Conservation (phyloP, 1,140 invertebrate genomes). For the Muscidifurax raptorellus region DNA sequence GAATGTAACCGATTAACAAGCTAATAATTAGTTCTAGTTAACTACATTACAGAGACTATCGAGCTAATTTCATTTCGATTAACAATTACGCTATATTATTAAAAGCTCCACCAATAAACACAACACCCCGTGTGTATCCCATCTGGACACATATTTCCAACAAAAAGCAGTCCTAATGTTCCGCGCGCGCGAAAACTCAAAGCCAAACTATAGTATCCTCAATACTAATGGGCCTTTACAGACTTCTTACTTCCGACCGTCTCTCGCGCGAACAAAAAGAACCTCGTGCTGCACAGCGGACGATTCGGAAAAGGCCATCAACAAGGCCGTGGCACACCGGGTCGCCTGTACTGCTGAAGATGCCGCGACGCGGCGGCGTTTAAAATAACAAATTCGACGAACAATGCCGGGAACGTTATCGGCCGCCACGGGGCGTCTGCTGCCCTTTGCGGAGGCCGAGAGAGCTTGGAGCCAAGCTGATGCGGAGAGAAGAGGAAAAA, state of each 20-base stretch:
- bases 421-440: conserved; percentile 60
- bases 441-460: conserved; percentile 25
- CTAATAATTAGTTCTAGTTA: too few relatives aligned
- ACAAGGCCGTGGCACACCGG: not conserved
- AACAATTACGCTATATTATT: too few relatives aligned
- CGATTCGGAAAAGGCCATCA: not conserved
- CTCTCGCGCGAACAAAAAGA: not conserved
- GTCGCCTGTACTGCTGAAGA: not conserved
- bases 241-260: not conserved
- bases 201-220: not conserved
- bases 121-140: too few relatives aligned
- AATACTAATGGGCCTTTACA: not conserved
- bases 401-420: conserved; percentile 69
- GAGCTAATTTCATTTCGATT: too few relatives aligned
- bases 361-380: conserved; percentile 52
- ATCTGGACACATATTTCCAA: too few relatives aligned
- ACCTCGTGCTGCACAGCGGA: not conserved
- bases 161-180: not conserved
- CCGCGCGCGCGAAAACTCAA: not conserved
- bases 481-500: not conserved
- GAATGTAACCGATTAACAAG: too few relatives aligned
- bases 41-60: too few relatives aligned
- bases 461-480: not conserved
- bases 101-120: too few relatives aligned
- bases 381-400: conserved; percentile 69